Evolutionary conservation across 1,140 invertebrate genomes (phyloP).

Genomic region (Melitaea cinxia): DNA sequence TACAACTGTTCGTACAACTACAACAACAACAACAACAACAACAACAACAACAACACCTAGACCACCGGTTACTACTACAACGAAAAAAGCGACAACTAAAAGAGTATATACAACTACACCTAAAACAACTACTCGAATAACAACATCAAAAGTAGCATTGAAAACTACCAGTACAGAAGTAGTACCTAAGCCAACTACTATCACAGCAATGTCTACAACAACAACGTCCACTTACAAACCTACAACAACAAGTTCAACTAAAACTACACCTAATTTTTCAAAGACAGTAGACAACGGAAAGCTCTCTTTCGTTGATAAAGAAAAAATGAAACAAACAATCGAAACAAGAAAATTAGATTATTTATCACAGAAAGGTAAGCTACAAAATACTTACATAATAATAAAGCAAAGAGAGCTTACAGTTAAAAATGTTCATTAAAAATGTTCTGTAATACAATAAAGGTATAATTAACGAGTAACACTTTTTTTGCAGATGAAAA

Average conservation of each 20-base stretch:
- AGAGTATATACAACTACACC: slow-evolving; percentile 6
- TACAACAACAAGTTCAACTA: slow-evolving; percentile 18
- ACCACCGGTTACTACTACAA: slow-evolving; percentile 28
- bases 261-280: neutral
- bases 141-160: slow-evolving; percentile 17
- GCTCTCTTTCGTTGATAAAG: neutral
- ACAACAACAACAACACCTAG: slow-evolving; percentile 37
- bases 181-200: slow-evolving; percentile 13
- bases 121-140: slow-evolving; percentile 21
- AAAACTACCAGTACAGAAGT: slow-evolving; percentile 19
- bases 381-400: too few species aligned
- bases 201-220: slow-evolving; percentile 24
- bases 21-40: slow-evolving; percentile 33
- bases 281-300: neutral
- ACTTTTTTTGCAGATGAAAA: neutral
- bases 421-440: too few species aligned
- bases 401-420: too few species aligned
- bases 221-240: slow-evolving; percentile 27
- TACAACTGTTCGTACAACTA: slow-evolving; percentile 23
- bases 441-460: too few species aligned
- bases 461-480: neutral
- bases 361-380: neutral
- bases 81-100: slow-evolving; percentile 20
- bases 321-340: neutral
- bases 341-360: neutral